Conservation (phyloP, 1,140 invertebrate species). For the Megathymus violae region DNA sequence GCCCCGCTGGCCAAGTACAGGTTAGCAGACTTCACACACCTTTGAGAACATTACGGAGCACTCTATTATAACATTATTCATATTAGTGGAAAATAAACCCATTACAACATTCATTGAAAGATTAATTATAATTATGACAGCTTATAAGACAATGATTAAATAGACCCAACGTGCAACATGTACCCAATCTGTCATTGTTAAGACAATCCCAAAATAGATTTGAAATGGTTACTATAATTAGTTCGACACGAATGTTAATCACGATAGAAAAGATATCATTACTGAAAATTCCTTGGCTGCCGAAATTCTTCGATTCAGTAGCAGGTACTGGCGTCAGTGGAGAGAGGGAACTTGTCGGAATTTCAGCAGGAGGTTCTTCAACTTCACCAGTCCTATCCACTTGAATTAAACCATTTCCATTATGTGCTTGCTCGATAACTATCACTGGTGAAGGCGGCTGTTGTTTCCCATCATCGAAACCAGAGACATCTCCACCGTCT, state of each 20-base stretch:
- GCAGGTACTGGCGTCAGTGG: constrained; percentile 51
- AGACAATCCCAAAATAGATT: background rate
- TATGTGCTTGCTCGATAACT: constrained; percentile 1
- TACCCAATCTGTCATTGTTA: background rate
- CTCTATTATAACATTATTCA: too few relatives aligned
- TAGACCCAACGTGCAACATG: background rate
- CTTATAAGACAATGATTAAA: background rate
- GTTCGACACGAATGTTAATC: constrained; percentile 11
- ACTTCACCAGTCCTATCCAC: constrained; percentile 17
- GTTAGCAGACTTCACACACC: too few relatives aligned
- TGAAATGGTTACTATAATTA: background rate
- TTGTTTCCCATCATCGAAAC: background rate
- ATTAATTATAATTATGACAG: background rate
- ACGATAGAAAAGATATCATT: constrained; percentile 43
- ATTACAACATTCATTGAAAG: background rate
- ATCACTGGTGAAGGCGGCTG: constrained; percentile 1
- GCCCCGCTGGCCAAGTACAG: too few relatives aligned
- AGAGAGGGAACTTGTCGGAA: constrained; percentile 21
- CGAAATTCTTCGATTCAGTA: constrained; percentile 50
- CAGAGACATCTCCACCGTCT: constrained; percentile 7
- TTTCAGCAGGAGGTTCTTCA: background rate
- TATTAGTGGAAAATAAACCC: background rate
- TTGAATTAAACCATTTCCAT: constrained; percentile 2
- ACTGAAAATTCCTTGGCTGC: constrained; percentile 54
- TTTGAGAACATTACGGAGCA: too few relatives aligned